These are phyloP conservation scores for Falco novaeseelandiae DNA, from an alignment of 2,797 vertebrate species.

Conservation along the genomic window DNA sequence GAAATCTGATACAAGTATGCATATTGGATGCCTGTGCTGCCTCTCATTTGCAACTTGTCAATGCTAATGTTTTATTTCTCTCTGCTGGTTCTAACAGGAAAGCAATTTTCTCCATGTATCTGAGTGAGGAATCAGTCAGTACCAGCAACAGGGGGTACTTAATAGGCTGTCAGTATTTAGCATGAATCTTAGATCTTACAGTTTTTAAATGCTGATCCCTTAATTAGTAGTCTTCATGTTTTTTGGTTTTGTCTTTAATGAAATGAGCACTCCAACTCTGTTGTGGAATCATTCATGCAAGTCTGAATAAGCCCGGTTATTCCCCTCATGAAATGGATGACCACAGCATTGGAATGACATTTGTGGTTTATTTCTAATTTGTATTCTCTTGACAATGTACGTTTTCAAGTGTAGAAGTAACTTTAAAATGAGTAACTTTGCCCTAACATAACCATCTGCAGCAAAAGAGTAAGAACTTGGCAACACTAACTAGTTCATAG, in stretches of 20 bases:
- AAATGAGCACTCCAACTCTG: not conserved
- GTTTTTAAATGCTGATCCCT: not conserved
- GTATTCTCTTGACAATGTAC: not conserved
- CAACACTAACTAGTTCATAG: conserved; percentile 27
- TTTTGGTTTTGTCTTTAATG: not conserved
- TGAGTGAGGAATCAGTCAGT: conserved; percentile 10
- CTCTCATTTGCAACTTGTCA: conserved; percentile 4
- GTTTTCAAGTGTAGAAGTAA: conserved; percentile 20
- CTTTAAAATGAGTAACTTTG: conserved; percentile 3
- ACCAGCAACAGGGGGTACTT: not conserved
- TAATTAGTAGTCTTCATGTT: conserved; percentile 1
- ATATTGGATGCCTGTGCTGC: not conserved
- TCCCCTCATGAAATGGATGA: not conserved
- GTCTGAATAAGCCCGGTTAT: conserved; percentile 30
- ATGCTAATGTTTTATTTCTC: not conserved
- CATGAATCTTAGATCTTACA: not conserved
- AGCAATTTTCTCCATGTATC: conserved; percentile 4
- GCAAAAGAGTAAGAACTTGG: conserved; percentile 28
- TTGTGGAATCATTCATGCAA: not conserved
- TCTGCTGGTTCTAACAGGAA: not conserved
- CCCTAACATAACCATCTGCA: conserved; percentile 33
- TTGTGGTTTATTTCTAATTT: not conserved
- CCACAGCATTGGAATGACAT: not conserved
- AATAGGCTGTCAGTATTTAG: not conserved
- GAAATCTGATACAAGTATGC: not conserved